phyloP scores from a whole-genome alignment of 2,888 invertebrate genomes.

The Panorpa germanica region DNA sequence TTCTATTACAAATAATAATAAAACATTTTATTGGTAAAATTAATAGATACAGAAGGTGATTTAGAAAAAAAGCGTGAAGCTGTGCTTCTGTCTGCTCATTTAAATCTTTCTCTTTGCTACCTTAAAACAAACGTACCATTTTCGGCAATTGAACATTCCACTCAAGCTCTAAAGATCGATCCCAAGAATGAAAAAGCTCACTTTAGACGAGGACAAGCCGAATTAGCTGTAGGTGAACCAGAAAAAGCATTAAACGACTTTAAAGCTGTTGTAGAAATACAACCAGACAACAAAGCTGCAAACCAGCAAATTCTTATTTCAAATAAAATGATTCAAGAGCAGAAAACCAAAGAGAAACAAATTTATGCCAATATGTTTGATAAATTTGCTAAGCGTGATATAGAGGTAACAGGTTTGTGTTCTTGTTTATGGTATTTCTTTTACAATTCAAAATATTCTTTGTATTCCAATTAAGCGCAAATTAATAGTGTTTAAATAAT shows the following conservation, averaged over 20 bases:
- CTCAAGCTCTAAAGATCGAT: constrained; percentile 57
- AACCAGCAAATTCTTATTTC: constrained; percentile 54
- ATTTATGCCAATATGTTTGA: constrained; percentile 92
- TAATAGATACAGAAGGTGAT: constrained; percentile 22
- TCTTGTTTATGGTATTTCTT: constrained; percentile 3
- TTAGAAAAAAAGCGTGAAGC: constrained; percentile 28
- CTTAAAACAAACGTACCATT: constrained; percentile 57
- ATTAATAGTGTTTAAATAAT: constrained; percentile 3
- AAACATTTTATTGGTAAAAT: too few species aligned
- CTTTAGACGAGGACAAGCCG: constrained; percentile 74
- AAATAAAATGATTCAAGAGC: constrained; percentile 51
- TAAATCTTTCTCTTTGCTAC: constrained; percentile 70
- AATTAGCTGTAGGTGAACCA: constrained; percentile 54
- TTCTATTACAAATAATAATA: too few species aligned
- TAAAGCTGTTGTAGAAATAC: constrained; percentile 48
- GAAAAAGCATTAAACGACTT: constrained; percentile 64
- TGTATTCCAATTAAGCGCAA: constrained; percentile 3
- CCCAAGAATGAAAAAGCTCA: constrained; percentile 70
- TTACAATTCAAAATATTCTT: constrained; percentile 6
- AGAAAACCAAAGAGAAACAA: constrained; percentile 63
- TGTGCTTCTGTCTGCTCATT: constrained; percentile 45
- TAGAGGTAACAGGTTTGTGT: constrained; percentile 43
- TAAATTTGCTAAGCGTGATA: constrained; percentile 68
- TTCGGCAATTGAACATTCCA: too few species aligned
- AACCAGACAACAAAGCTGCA: constrained; percentile 82